Percentiles rank a stretch among this genome's conserved stretches.
These are phyloP conservation scores for Leptinotarsa tumamoca DNA, from an alignment of 2,888 invertebrate genomes.

Conservation along the genomic window DNA sequence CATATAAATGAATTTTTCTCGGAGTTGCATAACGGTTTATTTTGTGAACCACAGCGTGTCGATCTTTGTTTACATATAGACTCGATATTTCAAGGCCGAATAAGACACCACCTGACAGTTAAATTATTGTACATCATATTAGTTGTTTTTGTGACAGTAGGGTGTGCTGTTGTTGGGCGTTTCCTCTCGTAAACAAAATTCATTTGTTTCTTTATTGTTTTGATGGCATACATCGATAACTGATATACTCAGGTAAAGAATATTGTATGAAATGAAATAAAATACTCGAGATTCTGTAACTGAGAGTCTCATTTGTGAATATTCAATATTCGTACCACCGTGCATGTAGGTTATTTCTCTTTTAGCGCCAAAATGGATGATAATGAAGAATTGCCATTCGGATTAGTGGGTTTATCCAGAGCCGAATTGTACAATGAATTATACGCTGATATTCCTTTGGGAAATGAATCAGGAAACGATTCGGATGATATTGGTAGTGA, in stretches of 20 bases:
- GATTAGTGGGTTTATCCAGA: too few species aligned
- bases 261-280: constrained; percentile 10
- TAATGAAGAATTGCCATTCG: constrained; percentile 5
- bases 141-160: constrained; percentile 10
- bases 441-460: background rate
- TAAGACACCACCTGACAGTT: constrained; percentile 7
- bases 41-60: constrained; percentile 16
- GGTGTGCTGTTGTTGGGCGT: constrained; percentile 1
- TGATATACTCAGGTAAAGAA: constrained; percentile 18
- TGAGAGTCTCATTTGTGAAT: constrained; percentile 7
- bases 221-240: constrained; percentile 13
- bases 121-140: constrained; percentile 3
- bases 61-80: constrained; percentile 2
- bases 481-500: constrained; percentile 9
- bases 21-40: constrained; percentile 8
- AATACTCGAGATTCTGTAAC: constrained; percentile 1
- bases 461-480: background rate
- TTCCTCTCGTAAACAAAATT: constrained; percentile 4
- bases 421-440: too few species aligned
- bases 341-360: background rate
- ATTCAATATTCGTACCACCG: constrained; percentile 20
- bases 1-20: constrained; percentile 13
- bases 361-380: constrained; percentile 9
- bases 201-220: background rate
- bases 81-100: constrained; percentile 8